Base-by-base conservation (phyloP, 2,888 invertebrate species). In the Chymomyza fuscimana region DNA sequence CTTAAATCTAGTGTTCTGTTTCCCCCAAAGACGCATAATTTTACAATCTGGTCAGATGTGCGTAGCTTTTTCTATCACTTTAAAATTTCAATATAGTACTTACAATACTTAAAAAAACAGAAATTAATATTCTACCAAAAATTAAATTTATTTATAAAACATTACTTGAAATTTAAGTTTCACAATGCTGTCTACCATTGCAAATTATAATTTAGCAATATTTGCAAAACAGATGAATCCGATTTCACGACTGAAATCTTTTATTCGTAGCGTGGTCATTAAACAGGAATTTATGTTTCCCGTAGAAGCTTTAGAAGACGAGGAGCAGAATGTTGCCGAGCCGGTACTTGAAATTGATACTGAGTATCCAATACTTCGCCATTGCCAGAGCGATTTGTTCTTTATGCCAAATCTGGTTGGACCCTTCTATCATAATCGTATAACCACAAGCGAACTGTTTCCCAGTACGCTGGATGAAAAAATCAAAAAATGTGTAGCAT, bases 371-470 rank as follows among this genome's bases (percentile, higher is more conserved):
- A 77, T 78, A 22, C 29, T 85, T 46, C 64, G 70, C 2, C 75
- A 79, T 63, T 70, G 73, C 1, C 63, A 54, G 9, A 65, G 72
- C 3, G 69, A 86, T 60, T 40, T 77, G 0, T 84, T 85, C 10
- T 84, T 74, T 70, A 77, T 86, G 82, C 78, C 88, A 4, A 66
- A 77, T 29, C 58, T 19, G 15, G 74, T 88, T 6, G 80, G 88
- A 5, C 76, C 81, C 0, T 78, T 78, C 2, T 81, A 86, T 69
- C 88, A 86, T 59, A 72, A 76, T 12, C 36, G 70, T 0, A 60
- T 73, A 1, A 73, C 81, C 5, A 73, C 86, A 5, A 68, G 66
- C 12, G 75, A 79, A 36, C 12, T 62, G 68, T 5, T 81, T 77
- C n/a, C 68, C 65, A 40, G 32, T 32, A 9, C 32, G 19, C 46